Percentiles rank a stretch among this genome's conserved stretches.
phyloP scores from a whole-genome alignment of 2,113 vertebrate genomes.

The Upupa epops region DNA sequence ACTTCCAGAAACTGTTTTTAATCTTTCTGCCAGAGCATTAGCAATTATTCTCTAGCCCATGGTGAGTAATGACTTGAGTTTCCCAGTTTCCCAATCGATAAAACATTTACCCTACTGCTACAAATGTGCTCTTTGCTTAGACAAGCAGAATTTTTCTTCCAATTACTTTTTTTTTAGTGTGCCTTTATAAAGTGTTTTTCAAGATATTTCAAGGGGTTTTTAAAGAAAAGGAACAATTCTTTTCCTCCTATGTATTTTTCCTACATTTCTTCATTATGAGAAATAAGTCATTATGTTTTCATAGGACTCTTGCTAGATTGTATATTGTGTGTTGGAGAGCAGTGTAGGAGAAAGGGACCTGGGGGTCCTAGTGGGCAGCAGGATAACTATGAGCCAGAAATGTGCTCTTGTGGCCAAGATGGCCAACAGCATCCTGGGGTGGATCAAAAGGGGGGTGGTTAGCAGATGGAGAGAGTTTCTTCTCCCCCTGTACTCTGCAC shows the following conservation, averaged over 20 bases:
- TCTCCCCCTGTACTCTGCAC: too few relatives aligned
- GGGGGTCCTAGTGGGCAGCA: too few relatives aligned
- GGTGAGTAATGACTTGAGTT: slow-evolving; percentile 87
- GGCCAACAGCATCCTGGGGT: too few relatives aligned
- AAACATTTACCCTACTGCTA: slow-evolving; percentile 85
- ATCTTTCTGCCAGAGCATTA: slow-evolving; percentile 85
- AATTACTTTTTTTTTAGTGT: slow-evolving; percentile 80
- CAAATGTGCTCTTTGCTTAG: slow-evolving; percentile 83
- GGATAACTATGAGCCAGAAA: too few relatives aligned
- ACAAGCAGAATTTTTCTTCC: slow-evolving; percentile 87
- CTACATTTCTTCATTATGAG: slow-evolving; percentile 12
- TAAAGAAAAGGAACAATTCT: slow-evolving; percentile 49
- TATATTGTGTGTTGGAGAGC: too few relatives aligned
- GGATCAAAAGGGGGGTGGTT: too few relatives aligned
- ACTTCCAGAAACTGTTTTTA: slow-evolving; percentile 91
- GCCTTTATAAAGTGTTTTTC: slow-evolving; percentile 81
- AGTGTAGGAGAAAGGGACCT: too few relatives aligned
- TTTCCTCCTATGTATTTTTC: not conserved
- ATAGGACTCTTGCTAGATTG: not conserved
- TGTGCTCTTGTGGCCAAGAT: too few relatives aligned
- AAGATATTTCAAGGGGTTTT: slow-evolving; percentile 75
- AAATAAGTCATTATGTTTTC: slow-evolving; percentile 51
- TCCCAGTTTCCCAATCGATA: slow-evolving; percentile 88
- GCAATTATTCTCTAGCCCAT: slow-evolving; percentile 88
- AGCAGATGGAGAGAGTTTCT: too few relatives aligned